Base-by-base conservation (phyloP, 2,888 invertebrate genomes). In the Willowsia nigromaculata region DNA sequence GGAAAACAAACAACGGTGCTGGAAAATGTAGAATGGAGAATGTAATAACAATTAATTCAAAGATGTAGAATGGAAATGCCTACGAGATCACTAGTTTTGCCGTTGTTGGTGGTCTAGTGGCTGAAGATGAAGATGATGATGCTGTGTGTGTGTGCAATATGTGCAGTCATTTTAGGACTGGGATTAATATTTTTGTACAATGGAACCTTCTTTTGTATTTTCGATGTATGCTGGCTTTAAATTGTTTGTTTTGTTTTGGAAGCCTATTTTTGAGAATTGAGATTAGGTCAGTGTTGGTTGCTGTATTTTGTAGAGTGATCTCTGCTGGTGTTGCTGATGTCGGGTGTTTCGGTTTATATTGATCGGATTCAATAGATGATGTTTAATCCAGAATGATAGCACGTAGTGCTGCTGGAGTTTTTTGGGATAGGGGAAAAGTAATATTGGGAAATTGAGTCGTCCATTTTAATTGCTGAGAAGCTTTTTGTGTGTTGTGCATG, bases 41-140 rank as follows among this genome's bases (percentile, higher is more conserved):
- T 74, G 74, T 59, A 85, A 85, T 85, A 85, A 85, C 85, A 85
- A 85, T 85, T 85, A 85, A 85, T 85, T 85, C 74, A 85, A 85
- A 76, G 59, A 37, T 74, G 40, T 37, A 40, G 33, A 37, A 37
- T 68, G 68, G 18, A n/a, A 22, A 18, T 59, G 47, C 47, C 47
- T 22, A n/a, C n/a, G n/a, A n/a, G n/a, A n/a, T n/a, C 40, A 2
- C 18, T 50, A 50, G 22, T 76, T 22, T 9, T 50, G 76, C 9
- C 5, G 18, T 1, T 71, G 43, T 9, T 71, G 22, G 27, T 62
- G 62, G 62, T 5, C 56, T 27, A 30, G 30, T 62, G 7, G n/a
- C n/a, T n/a, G n/a, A n/a, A n/a, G n/a, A n/a, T n/a, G n/a, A n/a
- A n/a, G n/a, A n/a, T 30, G 11, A 56, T 62, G 71, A 40, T 71